These are phyloP conservation scores for Centropus unirufus DNA, from an alignment of 2,113 vertebrate genomes.

Conservation along the genomic window DNA sequence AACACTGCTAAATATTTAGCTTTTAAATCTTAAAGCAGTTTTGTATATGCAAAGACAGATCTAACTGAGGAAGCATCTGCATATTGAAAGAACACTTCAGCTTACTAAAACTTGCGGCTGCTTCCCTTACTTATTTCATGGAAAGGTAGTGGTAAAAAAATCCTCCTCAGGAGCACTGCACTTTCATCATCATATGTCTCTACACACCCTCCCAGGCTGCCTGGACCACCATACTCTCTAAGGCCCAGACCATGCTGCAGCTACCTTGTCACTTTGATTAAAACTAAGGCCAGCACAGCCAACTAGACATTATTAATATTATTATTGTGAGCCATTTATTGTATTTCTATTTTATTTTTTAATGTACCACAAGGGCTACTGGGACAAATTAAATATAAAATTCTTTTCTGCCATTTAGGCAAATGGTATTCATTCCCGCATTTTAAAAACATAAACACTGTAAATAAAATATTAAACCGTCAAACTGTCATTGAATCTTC, in stretches of 20 bases:
- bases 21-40: neutral
- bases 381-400: slow-evolving; percentile 58
- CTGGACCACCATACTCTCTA: rapidly evolving
- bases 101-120: neutral
- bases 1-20: neutral
- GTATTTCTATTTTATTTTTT: slow-evolving; percentile 24
- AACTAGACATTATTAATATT: neutral
- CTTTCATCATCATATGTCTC: neutral
- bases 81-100: neutral
- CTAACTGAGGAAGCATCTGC: neutral
- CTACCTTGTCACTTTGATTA: neutral
- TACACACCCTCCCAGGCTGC: neutral
- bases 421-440: slow-evolving; percentile 42
- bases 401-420: slow-evolving; percentile 47
- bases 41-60: neutral
- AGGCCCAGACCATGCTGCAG: neutral
- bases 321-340: neutral
- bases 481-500: slow-evolving; percentile 16
- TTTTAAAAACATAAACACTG: slow-evolving; percentile 45
- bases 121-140: neutral
- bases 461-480: slow-evolving; percentile 70
- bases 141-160: neutral
- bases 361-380: neutral
- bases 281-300: neutral
- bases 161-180: neutral